These are phyloP conservation scores for Tricholaema leucomelas DNA, from an alignment of 2,113 vertebrate species.

Conservation along the genomic window DNA sequence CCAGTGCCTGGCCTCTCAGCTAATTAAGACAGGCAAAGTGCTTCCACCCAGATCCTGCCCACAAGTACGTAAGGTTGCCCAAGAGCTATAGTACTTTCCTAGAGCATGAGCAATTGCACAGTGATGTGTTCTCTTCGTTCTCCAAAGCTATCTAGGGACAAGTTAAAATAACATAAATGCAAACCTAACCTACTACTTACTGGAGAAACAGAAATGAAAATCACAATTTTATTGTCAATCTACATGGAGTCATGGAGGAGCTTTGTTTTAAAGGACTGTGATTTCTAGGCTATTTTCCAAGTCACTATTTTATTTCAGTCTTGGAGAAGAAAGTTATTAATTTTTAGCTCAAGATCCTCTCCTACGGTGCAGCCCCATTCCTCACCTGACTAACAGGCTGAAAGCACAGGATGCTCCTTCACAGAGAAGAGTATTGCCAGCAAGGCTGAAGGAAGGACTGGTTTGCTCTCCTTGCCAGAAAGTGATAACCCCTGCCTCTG, in stretches of 20 bases:
- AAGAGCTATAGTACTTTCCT: background rate
- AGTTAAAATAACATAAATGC: background rate
- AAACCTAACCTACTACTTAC: background rate
- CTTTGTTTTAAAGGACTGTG: background rate
- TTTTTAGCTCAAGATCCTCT: background rate
- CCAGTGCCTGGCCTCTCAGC: background rate
- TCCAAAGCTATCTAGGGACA: background rate
- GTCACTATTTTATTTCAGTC: background rate
- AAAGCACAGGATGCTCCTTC: background rate
- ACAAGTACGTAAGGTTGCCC: background rate
- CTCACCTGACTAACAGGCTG: fast-evolving
- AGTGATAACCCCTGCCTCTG: fast-evolving
- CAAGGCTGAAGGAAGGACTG: background rate
- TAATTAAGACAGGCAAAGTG: background rate
- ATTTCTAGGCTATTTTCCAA: background rate
- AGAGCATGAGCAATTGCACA: background rate
- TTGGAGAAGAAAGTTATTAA: background rate
- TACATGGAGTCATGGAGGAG: background rate
- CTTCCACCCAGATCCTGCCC: background rate
- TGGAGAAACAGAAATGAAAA: background rate
- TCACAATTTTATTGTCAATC: background rate
- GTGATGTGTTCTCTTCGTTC: background rate
- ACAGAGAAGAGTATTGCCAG: background rate
- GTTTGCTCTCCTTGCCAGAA: background rate
- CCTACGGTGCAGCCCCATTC: background rate